Conservation (phyloP, 2,888 invertebrate genomes). For the Deroplatys truncata region DNA sequence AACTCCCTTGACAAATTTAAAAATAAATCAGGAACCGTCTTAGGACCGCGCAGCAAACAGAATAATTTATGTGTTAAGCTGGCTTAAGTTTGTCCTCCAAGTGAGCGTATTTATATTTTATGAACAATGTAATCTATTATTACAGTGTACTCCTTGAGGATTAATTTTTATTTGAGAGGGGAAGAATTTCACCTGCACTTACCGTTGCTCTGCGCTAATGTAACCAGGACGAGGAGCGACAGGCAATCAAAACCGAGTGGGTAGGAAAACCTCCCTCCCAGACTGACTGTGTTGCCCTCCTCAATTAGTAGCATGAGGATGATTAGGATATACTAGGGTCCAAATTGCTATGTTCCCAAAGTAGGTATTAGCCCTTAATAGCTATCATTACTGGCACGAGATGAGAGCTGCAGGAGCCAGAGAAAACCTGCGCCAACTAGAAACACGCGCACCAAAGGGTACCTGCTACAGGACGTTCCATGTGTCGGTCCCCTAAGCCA, state of each 20-base stretch:
- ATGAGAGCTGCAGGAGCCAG: slow-evolving; percentile 3
- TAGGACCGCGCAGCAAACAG: neutral
- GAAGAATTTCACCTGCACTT: neutral
- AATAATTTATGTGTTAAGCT: neutral
- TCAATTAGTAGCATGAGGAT: slow-evolving; percentile 15
- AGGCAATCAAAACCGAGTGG: slow-evolving; percentile 3
- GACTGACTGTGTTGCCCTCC: neutral
- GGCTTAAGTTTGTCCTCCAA: neutral
- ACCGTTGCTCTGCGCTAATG: neutral
- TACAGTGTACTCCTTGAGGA: neutral
- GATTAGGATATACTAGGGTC: slow-evolving; percentile 19
- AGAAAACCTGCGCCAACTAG: neutral
- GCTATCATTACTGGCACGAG: slow-evolving; percentile 17
- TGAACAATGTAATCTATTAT: slow-evolving; percentile 6
- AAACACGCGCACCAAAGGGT: neutral
- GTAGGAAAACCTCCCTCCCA: neutral
- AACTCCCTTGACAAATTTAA: neutral
- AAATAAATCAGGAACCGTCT: neutral
- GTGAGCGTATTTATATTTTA: neutral
- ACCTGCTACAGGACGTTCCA: neutral
- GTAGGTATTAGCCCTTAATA: slow-evolving; percentile 19
- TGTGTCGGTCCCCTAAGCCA: too few species aligned
- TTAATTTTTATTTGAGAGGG: neutral
- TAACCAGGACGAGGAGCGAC: neutral
- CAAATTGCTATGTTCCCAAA: slow-evolving; percentile 18